phyloP scores from a whole-genome alignment of 2,888 invertebrate genomes.

The Geophilus truncorum region DNA sequence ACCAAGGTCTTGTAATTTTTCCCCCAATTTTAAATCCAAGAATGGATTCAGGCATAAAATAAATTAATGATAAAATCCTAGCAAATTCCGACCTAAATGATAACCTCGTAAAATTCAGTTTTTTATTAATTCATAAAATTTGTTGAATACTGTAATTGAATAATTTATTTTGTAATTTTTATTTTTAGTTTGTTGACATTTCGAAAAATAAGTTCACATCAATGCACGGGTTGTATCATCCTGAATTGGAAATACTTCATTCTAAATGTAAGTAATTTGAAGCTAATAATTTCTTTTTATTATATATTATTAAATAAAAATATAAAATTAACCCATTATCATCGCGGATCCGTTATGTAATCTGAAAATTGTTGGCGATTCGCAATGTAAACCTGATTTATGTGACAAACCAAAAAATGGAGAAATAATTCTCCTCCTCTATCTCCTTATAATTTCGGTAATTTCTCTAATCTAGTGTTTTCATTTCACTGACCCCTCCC shows the following conservation, averaged over 20 bases:
- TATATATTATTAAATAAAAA: not conserved
- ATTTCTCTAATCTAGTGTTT: constrained; percentile 20
- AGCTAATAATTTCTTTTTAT: not conserved
- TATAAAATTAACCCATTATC: not conserved
- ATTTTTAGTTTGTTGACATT: not conserved
- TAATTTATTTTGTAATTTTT: not conserved
- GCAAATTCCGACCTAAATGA: too few relatives aligned
- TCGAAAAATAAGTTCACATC: not conserved
- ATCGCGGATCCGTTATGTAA: not conserved
- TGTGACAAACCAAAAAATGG: not conserved
- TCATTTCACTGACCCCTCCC: not conserved
- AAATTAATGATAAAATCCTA: too few relatives aligned
- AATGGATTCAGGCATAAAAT: not conserved
- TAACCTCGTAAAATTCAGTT: too few relatives aligned
- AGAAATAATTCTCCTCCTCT: not conserved
- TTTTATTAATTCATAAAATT: too few relatives aligned
- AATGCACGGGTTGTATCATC: not conserved
- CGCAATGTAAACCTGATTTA: not conserved
- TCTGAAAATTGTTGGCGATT: not conserved
- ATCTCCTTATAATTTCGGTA: not conserved
- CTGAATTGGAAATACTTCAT: constrained; percentile 4
- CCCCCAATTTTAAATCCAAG: not conserved
- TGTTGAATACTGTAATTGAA: too few relatives aligned
- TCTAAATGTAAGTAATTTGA: not conserved
- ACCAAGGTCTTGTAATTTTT: not conserved